These are phyloP conservation scores for Aulostomus chinensis DNA, from an alignment of 2,797 vertebrate genomes.

Conservation along the genomic window DNA sequence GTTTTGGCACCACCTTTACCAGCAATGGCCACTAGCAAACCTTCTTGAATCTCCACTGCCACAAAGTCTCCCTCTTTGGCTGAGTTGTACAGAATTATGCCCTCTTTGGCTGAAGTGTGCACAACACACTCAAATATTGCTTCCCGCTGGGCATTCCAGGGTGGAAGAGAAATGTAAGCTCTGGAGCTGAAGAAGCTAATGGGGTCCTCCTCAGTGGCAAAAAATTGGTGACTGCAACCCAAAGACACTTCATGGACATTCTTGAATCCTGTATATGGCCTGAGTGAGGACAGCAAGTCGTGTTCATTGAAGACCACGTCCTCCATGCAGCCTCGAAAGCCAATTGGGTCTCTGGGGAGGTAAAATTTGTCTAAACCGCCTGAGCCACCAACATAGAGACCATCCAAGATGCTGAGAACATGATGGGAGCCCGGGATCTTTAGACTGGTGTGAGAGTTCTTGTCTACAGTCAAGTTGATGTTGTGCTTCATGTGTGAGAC, in stretches of 20 bases:
- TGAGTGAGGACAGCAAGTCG: slow-evolving; percentile 85
- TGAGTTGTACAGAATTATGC: slow-evolving; percentile 86
- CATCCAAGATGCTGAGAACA: slow-evolving; percentile 78
- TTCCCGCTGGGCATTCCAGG: slow-evolving; percentile 74
- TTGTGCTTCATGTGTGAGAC: slow-evolving; percentile 70
- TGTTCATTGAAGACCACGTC: slow-evolving; percentile 85
- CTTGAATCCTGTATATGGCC: slow-evolving; percentile 85
- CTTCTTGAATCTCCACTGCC: slow-evolving; percentile 87
- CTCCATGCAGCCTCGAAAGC: slow-evolving; percentile 88
- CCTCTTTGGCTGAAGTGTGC: slow-evolving; percentile 81
- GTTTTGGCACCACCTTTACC: slow-evolving; percentile 78
- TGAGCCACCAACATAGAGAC: slow-evolving; percentile 85
- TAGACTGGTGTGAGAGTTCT: slow-evolving; percentile 73
- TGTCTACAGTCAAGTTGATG: slow-evolving; percentile 83
- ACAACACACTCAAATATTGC: slow-evolving; percentile 81
- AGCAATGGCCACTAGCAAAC: slow-evolving; percentile 80
- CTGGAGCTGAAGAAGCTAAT: slow-evolving; percentile 93
- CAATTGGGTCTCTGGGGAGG: slow-evolving; percentile 60
- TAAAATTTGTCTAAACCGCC: slow-evolving; percentile 81
- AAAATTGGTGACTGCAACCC: slow-evolving; percentile 91
- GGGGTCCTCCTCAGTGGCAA: slow-evolving; percentile 85
- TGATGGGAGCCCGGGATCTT: slow-evolving; percentile 67
- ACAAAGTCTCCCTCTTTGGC: slow-evolving; percentile 85
- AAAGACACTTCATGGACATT: slow-evolving; percentile 88
- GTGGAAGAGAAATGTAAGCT: slow-evolving; percentile 86